A percentile compares a stretch with the other conserved stretches of the same genome.
Evolutionary conservation across 2,888 invertebrate genomes (phyloP).

Genomic region (Tholera decimalis): DNA sequence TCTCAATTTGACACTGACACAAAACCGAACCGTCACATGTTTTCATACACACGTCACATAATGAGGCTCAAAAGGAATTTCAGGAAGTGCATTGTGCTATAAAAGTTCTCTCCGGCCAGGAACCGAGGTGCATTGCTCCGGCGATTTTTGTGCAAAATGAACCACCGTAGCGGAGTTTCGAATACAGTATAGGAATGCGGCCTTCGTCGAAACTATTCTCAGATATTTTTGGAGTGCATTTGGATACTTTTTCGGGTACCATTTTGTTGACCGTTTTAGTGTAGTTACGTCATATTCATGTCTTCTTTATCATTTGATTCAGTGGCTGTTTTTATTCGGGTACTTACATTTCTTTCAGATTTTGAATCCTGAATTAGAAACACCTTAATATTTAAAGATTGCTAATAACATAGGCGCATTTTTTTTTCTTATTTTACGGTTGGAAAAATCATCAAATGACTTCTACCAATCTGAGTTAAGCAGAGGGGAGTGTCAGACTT

Average conservation of each 20-base stretch:
- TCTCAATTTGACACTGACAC: constrained; percentile 5
- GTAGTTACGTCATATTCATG: not conserved
- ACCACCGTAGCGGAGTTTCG: constrained; percentile 22
- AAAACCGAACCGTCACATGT: constrained; percentile 8
- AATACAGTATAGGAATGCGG: constrained; percentile 39
- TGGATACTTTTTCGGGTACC: not conserved
- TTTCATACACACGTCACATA: constrained; percentile 1
- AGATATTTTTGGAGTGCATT: not conserved
- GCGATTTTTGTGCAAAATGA: constrained; percentile 46
- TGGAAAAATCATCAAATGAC: too few relatives aligned
- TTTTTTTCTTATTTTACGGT: too few relatives aligned
- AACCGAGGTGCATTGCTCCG: constrained; percentile 39
- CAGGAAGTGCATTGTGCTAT: constrained; percentile 53
- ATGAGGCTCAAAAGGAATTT: constrained; percentile 42
- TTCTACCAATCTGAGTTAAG: too few relatives aligned
- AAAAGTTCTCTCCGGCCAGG: constrained; percentile 47
- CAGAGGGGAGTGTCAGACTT: too few relatives aligned
- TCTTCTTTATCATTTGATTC: not conserved
- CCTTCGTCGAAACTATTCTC: constrained; percentile 12
- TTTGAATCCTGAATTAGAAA: not conserved
- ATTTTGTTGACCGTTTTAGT: not conserved
- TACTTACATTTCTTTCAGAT: not conserved
- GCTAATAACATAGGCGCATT: too few relatives aligned
- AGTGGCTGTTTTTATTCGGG: not conserved
- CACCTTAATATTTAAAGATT: too few relatives aligned